Evolutionary conservation across 2,797 vertebrate species (phyloP).

Genomic region (Anableps anableps): DNA sequence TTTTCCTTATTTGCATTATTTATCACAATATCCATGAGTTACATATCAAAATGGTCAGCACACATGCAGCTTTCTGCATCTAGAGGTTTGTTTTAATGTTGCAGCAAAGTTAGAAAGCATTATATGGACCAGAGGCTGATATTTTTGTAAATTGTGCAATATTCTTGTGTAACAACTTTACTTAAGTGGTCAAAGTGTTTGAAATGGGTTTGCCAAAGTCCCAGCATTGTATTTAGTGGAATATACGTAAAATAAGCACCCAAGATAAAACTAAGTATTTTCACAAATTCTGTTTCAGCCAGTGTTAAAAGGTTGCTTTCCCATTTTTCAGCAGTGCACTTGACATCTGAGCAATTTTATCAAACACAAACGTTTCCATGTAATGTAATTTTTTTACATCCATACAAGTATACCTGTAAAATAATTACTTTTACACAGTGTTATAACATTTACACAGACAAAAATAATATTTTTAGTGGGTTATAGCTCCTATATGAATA

Average conservation of each 20-base stretch:
- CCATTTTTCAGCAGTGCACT: neutral
- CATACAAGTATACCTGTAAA: neutral
- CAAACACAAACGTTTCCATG: neutral
- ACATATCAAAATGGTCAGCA: neutral
- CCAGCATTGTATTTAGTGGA: neutral
- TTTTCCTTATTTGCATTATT: neutral
- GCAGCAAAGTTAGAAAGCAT: neutral
- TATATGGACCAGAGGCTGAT: neutral
- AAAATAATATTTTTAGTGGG: neutral
- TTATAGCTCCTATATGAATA: neutral
- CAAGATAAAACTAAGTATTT: neutral
- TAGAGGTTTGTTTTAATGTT: neutral
- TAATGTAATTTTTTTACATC: neutral
- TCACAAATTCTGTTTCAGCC: neutral
- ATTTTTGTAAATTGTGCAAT: neutral
- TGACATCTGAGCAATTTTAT: neutral
- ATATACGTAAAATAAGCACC: neutral
- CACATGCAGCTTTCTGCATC: neutral
- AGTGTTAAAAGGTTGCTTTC: too few relatives aligned
- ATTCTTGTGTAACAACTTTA: neutral
- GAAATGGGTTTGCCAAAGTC: neutral
- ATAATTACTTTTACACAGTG: too few relatives aligned
- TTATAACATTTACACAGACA: too few relatives aligned
- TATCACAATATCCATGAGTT: neutral
- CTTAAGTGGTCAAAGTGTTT: neutral